These are phyloP conservation scores for Sturnus vulgaris DNA, from an alignment of 2,113 vertebrate species.

Conservation along the genomic window DNA sequence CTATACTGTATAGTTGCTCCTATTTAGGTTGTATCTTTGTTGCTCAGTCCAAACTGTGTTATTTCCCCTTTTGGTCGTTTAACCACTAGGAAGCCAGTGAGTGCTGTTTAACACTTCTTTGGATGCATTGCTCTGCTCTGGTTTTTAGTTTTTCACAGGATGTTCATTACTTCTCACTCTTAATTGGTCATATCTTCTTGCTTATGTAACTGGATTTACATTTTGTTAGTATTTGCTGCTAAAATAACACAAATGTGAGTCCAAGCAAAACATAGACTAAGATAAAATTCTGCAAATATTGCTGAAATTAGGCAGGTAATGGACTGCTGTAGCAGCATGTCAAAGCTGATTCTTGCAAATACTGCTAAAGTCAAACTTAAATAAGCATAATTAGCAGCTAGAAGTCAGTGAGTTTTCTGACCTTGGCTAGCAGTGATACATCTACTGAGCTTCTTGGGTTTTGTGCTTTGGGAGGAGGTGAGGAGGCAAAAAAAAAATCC, in stretches of 20 bases:
- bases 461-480: neutral
- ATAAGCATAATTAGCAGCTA: neutral
- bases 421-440: neutral
- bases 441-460: neutral
- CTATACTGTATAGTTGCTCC: neutral
- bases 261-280: neutral
- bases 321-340: neutral
- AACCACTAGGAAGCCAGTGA: neutral
- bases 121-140: neutral
- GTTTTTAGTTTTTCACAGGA: neutral
- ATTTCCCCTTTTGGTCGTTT: neutral
- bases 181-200: neutral
- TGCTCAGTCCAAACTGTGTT: neutral
- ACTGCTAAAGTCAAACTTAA: neutral
- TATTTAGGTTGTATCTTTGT: neutral
- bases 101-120: neutral
- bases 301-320: neutral
- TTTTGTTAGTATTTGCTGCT: neutral
- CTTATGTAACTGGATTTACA: neutral
- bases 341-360: neutral
- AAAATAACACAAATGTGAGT: neutral
- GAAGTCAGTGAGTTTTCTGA: neutral
- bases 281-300: neutral
- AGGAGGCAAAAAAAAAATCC: neutral
- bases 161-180: neutral